phyloP scores from a whole-genome alignment of 2,888 invertebrate species.

The Eurytoma californica region DNA sequence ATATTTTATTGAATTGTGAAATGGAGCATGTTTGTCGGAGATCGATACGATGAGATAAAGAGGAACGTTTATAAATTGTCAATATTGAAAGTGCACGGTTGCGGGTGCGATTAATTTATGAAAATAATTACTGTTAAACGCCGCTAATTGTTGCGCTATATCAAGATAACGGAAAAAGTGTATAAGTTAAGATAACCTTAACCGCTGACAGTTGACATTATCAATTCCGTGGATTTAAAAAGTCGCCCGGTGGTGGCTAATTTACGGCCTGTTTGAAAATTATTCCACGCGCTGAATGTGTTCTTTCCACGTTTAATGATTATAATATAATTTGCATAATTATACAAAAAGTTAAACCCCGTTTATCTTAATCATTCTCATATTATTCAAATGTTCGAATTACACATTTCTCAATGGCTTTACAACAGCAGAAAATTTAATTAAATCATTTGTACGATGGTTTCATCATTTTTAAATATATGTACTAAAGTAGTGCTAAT shows the following conservation, averaged over 20 bases:
- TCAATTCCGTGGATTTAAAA: background rate
- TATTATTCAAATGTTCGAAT: background rate
- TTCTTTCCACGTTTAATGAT: slow-evolving; percentile 24
- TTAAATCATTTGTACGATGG: too few species aligned
- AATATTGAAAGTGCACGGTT: too few species aligned
- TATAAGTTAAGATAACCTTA: slow-evolving; percentile 5
- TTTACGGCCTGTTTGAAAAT: slow-evolving; percentile 13
- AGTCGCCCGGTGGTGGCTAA: background rate
- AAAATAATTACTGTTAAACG: too few species aligned
- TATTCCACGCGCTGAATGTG: slow-evolving; percentile 11
- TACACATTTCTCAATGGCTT: too few species aligned
- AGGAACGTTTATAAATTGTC: too few species aligned
- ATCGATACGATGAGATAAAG: background rate
- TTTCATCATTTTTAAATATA: too few species aligned
- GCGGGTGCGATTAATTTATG: too few species aligned
- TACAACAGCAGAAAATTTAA: too few species aligned
- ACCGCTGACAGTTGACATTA: background rate
- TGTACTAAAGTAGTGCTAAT: too few species aligned
- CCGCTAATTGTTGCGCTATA: too few species aligned
- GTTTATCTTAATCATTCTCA: slow-evolving; percentile 2
- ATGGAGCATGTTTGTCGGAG: background rate
- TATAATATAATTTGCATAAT: slow-evolving; percentile 39
- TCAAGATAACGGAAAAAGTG: background rate
- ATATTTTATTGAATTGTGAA: background rate
- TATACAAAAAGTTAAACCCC: background rate